Base-by-base conservation (phyloP, 2,797 vertebrate genomes). In the Poecilia gillii region DNA sequence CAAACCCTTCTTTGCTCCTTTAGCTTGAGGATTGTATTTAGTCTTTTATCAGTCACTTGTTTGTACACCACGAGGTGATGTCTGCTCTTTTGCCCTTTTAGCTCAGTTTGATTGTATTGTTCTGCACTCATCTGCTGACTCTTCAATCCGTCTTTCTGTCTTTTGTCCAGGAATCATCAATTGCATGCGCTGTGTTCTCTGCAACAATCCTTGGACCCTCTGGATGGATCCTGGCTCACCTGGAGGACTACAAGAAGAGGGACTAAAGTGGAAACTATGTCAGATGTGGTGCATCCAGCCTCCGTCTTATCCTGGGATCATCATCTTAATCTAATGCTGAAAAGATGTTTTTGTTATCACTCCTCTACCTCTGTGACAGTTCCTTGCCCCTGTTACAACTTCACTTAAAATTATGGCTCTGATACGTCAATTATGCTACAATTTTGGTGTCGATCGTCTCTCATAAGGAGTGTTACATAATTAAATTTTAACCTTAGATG, bases 161-260 rank as follows among this genome's bases (percentile, higher is more conserved):
- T 76, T 6, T 59, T 57, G 1, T 76, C 11, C 33, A 94, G 93
- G 91, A 94, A 82, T 87, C 77, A 0, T 3, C 0, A 1, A 0
- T 93, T 8, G 95, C 81, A 13, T 0, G 97, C 11, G 39, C 71
- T 0, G 0, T 92, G 43, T 95, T 96, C 74, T 6, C 89, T 9
- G 0, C 94, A 55, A 74, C 88, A 14, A 90, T 96, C 82, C 84
- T 97, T 79, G 91, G 89, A 79, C 97, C 96, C 0, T 76, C 96
- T 0, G 96, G 95, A 18, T 98, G 96, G 96, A 41, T 97, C 88
- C 87, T 97, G 87, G 71, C 93, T 23, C 94, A 97, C 85, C 76
- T 98, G 79, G 96, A 97, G 77, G 91, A 18, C 77, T 97, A 97
- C 91, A 97, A 95, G 91, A 96, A 95, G 68, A 94, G 70, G 73